Evolutionary conservation across 2,797 vertebrate genomes (phyloP).

Genomic region (Oceanodroma leucorhoa): DNA sequence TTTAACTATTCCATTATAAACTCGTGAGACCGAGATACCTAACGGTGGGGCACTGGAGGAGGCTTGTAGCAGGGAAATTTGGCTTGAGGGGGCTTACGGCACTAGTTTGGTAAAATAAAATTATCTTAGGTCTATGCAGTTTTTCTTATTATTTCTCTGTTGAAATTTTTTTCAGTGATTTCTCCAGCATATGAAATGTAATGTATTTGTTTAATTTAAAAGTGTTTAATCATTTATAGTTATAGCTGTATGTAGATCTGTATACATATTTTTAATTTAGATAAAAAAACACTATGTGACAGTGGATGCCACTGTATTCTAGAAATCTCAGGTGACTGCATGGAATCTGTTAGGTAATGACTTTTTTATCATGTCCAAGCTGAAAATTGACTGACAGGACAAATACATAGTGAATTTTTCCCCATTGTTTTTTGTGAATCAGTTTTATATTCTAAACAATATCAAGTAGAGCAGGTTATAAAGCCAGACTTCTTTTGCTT

Average conservation of each 20-base stretch:
- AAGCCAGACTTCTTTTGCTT: not conserved
- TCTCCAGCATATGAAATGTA: not conserved
- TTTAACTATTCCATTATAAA: not conserved
- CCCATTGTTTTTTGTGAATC: rapidly evolving
- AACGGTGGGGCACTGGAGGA: not conserved
- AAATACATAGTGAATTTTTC: not conserved
- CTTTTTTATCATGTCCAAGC: not conserved
- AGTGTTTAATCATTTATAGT: not conserved
- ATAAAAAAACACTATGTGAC: not conserved
- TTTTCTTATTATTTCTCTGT: not conserved
- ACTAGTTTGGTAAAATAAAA: not conserved
- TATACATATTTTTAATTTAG: not conserved
- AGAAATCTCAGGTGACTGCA: not conserved
- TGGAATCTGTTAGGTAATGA: not conserved
- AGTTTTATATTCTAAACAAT: not conserved
- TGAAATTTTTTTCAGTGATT: not conserved
- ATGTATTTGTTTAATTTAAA: not conserved
- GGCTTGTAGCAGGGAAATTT: not conserved
- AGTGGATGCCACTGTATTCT: rapidly evolving
- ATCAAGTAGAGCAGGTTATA: not conserved
- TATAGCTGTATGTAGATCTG: not conserved
- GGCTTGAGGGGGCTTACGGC: not conserved
- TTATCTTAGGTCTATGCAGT: not conserved
- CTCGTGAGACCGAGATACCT: not conserved
- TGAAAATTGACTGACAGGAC: not conserved